Evolutionary conservation across 2,797 vertebrate species (phyloP), one percentile per base, ranked within the genome.

Genomic region (Rhabdomys pumilio): DNA sequence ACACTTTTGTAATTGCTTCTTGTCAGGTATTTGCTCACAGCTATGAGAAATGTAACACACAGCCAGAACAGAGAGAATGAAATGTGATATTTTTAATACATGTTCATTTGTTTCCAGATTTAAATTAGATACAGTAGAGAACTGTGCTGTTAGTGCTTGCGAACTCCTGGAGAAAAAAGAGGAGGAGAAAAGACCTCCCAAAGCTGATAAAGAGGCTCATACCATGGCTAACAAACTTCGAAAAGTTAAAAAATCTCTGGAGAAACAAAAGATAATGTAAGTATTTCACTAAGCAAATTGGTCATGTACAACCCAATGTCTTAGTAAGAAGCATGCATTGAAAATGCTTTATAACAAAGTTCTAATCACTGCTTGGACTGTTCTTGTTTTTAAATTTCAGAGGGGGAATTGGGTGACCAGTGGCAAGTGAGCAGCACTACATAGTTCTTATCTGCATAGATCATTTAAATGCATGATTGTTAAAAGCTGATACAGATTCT

Each of bases 231-330:
- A 69, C 5, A 98, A 96, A 97, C 91, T 97, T 90, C 93, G 31
- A 50, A 98, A 98, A 98, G 63, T 98, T 57, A 91, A 87, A 96
- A 98, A 98, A 93, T 94, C 90, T 59, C 34, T 97, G 1, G 95
- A 96, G 79, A 97, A 96, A 76, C 82, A 91, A 29, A 96, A 67
- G 73, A 79, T 83, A n/a, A 1, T 75, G 98, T 98, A 96, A 97
- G 98, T 97, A 83, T 93, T 92, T 72, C 24, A 59, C 3, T 26
- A 20, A 90, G 44, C 0, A 63, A 47, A 15, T 29, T 38, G 38
- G 38, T 38, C 38, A 38, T 79, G 85, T 65, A 26, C 14, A 55
- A 50, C 1, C 34, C 63, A 3, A 6, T 13, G 13, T 81, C 47
- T 34, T 22, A 12, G 6, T 24, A 20, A 65, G 53, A 89, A 82